Conservation (phyloP, 2,888 invertebrate species). For the Lordiphosa andalusiaca region DNA sequence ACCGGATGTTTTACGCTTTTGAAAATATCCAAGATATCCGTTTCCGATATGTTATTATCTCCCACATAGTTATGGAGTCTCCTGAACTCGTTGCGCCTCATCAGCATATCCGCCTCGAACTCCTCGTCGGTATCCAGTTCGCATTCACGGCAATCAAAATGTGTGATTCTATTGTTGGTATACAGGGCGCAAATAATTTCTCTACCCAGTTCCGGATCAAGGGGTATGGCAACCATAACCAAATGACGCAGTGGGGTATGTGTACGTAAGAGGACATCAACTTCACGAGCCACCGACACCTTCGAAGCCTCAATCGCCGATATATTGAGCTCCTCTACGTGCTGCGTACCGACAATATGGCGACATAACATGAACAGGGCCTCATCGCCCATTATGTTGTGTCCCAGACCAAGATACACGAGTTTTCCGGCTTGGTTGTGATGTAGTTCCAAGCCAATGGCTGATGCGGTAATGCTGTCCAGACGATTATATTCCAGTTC, state of each 20-base stretch:
- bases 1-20: constrained; percentile 52
- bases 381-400: constrained; percentile 57
- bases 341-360: constrained; percentile 41
- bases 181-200: constrained; percentile 55
- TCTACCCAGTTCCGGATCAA: constrained; percentile 24
- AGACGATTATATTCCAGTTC: constrained; percentile 70
- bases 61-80: constrained; percentile 48
- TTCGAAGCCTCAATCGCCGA: constrained; percentile 39
- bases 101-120: constrained; percentile 59
- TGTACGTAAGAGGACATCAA: constrained; percentile 48
- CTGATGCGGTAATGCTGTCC: constrained; percentile 22
- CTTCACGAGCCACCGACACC: constrained; percentile 18
- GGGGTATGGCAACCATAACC: constrained; percentile 51
- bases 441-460: constrained; percentile 33
- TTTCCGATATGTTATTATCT: constrained; percentile 45
- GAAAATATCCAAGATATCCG: constrained; percentile 50
- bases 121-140: constrained; percentile 59
- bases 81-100: constrained; percentile 67
- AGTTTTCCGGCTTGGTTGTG: constrained; percentile 33
- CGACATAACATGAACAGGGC: constrained; percentile 43
- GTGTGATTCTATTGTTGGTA: constrained; percentile 47
- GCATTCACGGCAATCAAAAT: constrained; percentile 64
- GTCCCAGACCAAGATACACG: constrained; percentile 63
- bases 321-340: constrained; percentile 56
- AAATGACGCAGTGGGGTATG: constrained; percentile 53